Percentiles rank a stretch among this genome's conserved stretches.
phyloP scores from a whole-genome alignment of 2,888 invertebrate genomes.

The Leptinotarsa haldemani region DNA sequence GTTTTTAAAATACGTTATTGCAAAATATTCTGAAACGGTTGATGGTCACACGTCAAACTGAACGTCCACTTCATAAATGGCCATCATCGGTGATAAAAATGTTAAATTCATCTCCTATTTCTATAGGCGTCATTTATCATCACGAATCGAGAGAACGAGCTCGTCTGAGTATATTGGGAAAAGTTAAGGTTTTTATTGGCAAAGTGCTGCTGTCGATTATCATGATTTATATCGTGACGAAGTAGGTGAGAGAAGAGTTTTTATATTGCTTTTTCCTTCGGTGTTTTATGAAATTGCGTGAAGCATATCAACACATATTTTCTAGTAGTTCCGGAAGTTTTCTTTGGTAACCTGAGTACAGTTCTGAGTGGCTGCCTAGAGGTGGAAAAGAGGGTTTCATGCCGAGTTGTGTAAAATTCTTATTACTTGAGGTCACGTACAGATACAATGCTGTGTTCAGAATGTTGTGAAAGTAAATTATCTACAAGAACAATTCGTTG shows the following conservation, averaged over 20 bases:
- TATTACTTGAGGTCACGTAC: no score
- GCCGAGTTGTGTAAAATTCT: no score
- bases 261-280: not conserved
- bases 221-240: constrained; percentile 37
- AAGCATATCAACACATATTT: no score
- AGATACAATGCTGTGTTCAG: no score
- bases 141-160: constrained; percentile 36
- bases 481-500: no score
- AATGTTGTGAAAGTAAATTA: no score
- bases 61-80: constrained; percentile 11
- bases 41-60: not conserved
- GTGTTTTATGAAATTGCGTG: not conserved
- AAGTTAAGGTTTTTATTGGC: constrained; percentile 38
- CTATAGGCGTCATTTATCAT: constrained; percentile 40
- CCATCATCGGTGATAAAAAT: constrained; percentile 33
- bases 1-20: no score
- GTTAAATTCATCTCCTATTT: constrained; percentile 40
- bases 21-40: not conserved
- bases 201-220: constrained; percentile 37
- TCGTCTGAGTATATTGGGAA: constrained; percentile 35
- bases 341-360: no score
- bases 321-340: no score
- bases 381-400: no score
- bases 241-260: constrained; percentile 25
- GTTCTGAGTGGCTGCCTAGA: no score